phyloP scores from a whole-genome alignment of 2,888 invertebrate genomes.

The Melinopterus prodromus region DNA sequence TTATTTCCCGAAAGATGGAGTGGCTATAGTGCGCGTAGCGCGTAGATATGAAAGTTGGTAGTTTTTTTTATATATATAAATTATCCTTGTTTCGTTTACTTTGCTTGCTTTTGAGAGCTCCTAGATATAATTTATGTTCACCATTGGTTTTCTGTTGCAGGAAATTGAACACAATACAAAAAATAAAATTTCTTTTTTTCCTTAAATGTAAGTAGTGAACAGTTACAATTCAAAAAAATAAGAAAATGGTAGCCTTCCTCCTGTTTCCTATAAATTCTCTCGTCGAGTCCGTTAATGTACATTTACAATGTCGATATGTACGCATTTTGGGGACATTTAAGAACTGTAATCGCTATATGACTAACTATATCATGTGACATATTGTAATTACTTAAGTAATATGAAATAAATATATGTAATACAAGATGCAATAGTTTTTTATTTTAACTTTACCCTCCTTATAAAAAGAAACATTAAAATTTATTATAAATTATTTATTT shows the following conservation, averaged over 20 bases:
- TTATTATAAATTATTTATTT: background rate
- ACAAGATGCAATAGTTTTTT: background rate
- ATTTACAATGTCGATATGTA: background rate
- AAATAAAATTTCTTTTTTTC: constrained; percentile 5
- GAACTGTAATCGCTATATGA: background rate
- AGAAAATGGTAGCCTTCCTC: background rate
- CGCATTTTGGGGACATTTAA: background rate
- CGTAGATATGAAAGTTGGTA: background rate
- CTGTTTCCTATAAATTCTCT: background rate
- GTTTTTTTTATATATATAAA: background rate
- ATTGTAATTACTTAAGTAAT: background rate
- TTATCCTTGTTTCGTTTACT: background rate
- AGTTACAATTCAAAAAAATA: background rate
- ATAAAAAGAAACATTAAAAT: background rate
- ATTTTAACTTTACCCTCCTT: background rate
- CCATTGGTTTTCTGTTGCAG: constrained; percentile 4
- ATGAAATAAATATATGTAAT: background rate
- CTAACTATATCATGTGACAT: constrained; percentile 4
- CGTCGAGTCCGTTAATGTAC: background rate
- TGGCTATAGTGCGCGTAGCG: background rate
- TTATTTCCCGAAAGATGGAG: background rate
- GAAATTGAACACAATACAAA: constrained; percentile 13
- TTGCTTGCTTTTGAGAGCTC: background rate
- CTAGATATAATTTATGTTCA: background rate
- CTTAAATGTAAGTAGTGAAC: constrained; percentile 6